Percentiles rank a stretch among this genome's conserved stretches.
Evolutionary conservation across 2,888 invertebrate genomes (phyloP).

Genomic region (Stomorhina lunata): DNA sequence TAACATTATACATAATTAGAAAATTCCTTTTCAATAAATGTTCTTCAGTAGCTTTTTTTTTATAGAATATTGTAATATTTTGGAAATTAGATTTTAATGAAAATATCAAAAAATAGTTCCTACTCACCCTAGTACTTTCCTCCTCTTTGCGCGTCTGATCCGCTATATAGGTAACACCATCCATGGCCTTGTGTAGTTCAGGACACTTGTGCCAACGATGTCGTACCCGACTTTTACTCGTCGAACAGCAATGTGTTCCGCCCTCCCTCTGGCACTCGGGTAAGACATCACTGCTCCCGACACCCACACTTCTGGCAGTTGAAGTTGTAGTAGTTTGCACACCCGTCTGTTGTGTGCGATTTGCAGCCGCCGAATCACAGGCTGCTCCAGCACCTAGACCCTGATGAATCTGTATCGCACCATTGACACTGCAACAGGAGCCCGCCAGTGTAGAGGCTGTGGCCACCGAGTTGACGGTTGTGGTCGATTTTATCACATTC

Average conservation of each 20-base stretch:
- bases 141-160: constrained; percentile 95
- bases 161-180: constrained; percentile 94
- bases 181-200: constrained; percentile 94
- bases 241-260: constrained; percentile 82
- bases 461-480: constrained; percentile 77
- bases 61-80: too few species aligned
- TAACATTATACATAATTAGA: too few species aligned
- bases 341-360: constrained; percentile 68
- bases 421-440: constrained; percentile 77
- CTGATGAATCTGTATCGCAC: constrained; percentile 75
- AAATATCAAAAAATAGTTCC: not conserved
- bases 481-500: constrained; percentile 80
- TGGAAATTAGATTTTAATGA: not conserved
- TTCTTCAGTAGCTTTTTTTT: too few species aligned
- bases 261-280: constrained; percentile 77
- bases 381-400: constrained; percentile 75
- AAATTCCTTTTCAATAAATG: too few species aligned
- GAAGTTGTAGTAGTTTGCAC: constrained; percentile 47
- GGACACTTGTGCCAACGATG: constrained; percentile 94
- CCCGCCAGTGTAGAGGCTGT: constrained; percentile 78
- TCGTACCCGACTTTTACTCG: constrained; percentile 81
- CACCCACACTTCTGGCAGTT: constrained; percentile 64
- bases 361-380: constrained; percentile 75
- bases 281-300: constrained; percentile 71
- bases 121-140: constrained; percentile 91